Evolutionary conservation across 30 jellyfish, hydroid and myxozoan genomes (phyloP), one percentile per base, ranked within the genome.

Genomic region (Mastigias papua): DNA sequence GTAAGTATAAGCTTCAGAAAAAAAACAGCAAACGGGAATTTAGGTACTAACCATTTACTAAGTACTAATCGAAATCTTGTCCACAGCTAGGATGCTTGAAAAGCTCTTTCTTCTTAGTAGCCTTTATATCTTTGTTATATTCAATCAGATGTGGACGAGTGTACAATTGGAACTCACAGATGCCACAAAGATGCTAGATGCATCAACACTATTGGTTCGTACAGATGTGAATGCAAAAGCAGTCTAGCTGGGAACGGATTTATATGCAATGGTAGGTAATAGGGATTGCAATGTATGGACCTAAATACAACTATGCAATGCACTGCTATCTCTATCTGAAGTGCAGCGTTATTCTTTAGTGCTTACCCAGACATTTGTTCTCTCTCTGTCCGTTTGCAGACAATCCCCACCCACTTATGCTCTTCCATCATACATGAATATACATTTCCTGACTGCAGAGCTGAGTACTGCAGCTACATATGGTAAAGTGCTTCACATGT

Each of bases 121-220:
- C 26, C 13, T 58, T 11, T 58, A 58, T 11, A 58, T 5, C 29
- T n/a, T 58, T 58, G 70, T 8, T 58, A 8, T n/a, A 8, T 5
- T 58, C 29, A 28, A 11, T 23, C 84, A 73, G 84, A 73, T 42
- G 66, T 73, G 48, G 70, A 73, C 69, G 84, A 73, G 30, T 73
- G 84, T 46, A 42, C 70, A 15, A 35, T 42, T 21, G 84, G 84
- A 17, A 42, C 84, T 32, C 84, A 73, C 35, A 35, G 27, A 50
- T 73, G 84, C 66, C 84, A 73, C 70, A 73, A 73, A 46, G 69
- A 73, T 46, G 84, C 84, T 4, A 46, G 20, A 1, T 73, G 84
- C 23, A 73, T 57, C 84, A 73, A 73, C 26, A 73, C 84, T 25
- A 23, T 13, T 0, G 84, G 69, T 34, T 46, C 69, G 42, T 73